phyloP scores from a whole-genome alignment of 2,797 vertebrate species.

The Anomalospiza imberbis region DNA sequence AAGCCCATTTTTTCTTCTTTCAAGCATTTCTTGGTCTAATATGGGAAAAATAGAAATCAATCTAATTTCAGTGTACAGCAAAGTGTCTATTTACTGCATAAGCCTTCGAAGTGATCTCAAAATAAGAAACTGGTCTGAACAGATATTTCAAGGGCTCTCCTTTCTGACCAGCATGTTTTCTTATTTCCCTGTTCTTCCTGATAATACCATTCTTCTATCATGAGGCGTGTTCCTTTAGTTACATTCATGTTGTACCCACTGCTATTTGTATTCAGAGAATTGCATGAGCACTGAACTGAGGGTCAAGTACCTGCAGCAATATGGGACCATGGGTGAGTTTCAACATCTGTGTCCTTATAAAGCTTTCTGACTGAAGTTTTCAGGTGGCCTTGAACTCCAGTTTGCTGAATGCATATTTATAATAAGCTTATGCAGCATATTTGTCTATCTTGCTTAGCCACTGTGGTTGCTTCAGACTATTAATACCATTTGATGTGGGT shows the following conservation, averaged over 20 bases:
- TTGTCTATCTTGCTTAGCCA: neutral
- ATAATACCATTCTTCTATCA: neutral
- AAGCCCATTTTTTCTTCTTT: neutral
- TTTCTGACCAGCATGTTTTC: neutral
- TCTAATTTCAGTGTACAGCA: neutral
- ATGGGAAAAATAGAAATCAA: neutral
- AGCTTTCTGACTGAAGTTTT: neutral
- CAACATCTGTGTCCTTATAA: neutral
- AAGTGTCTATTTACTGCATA: neutral
- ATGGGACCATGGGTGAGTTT: neutral
- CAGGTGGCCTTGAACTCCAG: neutral
- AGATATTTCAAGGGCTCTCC: neutral
- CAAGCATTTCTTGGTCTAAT: neutral
- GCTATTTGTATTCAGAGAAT: neutral
- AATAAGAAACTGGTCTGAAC: neutral
- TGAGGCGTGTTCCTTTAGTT: neutral
- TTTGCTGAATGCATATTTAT: neutral
- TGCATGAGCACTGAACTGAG: neutral
- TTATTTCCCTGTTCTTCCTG: neutral
- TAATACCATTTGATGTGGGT: neutral
- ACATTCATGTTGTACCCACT: rapidly evolving
- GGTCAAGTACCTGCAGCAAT: neutral
- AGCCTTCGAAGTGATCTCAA: neutral
- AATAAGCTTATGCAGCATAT: neutral
- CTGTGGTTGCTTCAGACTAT: neutral